Base-by-base conservation (phyloP, 2,797 vertebrate species). In the Microctenopoma steveboyesi region DNA sequence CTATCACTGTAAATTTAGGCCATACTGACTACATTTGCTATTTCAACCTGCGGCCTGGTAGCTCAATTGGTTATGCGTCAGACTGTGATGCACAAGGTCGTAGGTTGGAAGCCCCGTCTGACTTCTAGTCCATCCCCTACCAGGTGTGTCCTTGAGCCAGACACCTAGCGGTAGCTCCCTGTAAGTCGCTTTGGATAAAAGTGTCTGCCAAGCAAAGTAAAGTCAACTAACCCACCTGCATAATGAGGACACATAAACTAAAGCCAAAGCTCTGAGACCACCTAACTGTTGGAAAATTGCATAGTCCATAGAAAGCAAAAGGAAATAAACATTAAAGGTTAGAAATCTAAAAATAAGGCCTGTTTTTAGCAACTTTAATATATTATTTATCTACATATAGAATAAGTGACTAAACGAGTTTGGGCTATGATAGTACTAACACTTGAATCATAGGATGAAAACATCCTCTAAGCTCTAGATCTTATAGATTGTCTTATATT, bases 361-460 rank as follows among this genome's bases (percentile, higher is more conserved):
- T 35, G 27, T 4, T 18, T 28, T 22, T 37, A 37, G 4, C 11
- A 12, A 16, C 37, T 39, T 8, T n/a, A n/a, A 15, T 16, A 10
- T 2, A 30, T 11, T 52, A 13, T 65, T 42, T 28, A 6, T 68
- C 15, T 18, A 37, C 15, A 53, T 27, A 56, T 61, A 43, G 4
- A 22, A 55, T 55, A 16, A 35, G 63, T 54, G 63, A 74, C 60
- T 72, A 39, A 69, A 35, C 74, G 35, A 13, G 46, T 45, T 56
- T 52, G 43, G 58, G 48, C 72, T 33, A 39, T 62, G 42, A 58
- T 63, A 76, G 65, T 76, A 72, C 68, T 66, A 49, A 66, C 58
- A 74, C 67, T 74, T 86, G 69, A 75, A 86, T 84, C 65, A 70
- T 39, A 70, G 64, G 22, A 22, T 48, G 71, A 68, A 81, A 87